These are phyloP conservation scores for Syritta pipiens DNA, from an alignment of 2,888 invertebrate species.

Conservation along the genomic window DNA sequence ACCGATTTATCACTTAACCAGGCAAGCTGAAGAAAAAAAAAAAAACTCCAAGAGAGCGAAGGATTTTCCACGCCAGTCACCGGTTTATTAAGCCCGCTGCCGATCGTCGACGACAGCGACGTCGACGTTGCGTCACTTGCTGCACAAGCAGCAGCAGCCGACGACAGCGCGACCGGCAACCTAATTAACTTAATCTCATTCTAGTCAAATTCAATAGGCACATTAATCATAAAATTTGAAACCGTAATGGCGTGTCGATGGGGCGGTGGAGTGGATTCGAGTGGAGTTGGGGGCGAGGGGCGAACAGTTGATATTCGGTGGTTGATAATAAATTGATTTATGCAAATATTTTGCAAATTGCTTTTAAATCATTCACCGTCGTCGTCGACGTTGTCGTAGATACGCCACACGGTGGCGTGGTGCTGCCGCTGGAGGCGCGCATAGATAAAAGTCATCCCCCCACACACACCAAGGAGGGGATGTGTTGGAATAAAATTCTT, in stretches of 20 bases:
- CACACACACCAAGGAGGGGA: constrained; percentile 7
- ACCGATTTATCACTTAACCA: constrained; percentile 40
- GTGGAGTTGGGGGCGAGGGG: neutral
- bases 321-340: constrained; percentile 68
- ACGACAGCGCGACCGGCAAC: constrained; percentile 47
- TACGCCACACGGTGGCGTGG: neutral
- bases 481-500: constrained; percentile 37
- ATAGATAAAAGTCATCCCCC: neutral
- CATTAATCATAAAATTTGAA: constrained; percentile 62
- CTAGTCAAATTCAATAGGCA: constrained; percentile 63
- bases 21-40: constrained; percentile 12
- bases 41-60: no score
- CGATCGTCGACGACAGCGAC: constrained; percentile 1
- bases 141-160: neutral
- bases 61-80: constrained; percentile 36
- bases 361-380: constrained; percentile 56
- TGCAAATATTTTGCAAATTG: constrained; percentile 69
- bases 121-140: no score
- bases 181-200: constrained; percentile 66
- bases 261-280: neutral
- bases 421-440: neutral
- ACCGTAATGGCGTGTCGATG: constrained; percentile 19
- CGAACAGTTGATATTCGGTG: constrained; percentile 55
- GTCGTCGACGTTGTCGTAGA: neutral
- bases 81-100: constrained; percentile 38